Base-by-base conservation (phyloP, 2,797 vertebrate genomes). In the Sebastes umbrosus region DNA sequence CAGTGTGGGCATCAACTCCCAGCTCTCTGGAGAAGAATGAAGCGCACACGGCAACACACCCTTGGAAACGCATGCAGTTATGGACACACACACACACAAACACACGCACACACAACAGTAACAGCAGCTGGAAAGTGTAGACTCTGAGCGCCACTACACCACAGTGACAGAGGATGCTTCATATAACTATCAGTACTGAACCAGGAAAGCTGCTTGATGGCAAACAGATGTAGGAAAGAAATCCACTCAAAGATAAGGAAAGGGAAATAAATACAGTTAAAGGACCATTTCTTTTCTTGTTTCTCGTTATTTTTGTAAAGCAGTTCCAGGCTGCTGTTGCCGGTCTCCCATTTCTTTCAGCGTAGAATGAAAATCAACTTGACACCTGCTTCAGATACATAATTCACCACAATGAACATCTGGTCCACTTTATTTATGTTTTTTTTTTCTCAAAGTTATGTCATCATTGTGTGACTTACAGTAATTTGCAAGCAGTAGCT, bases 1-100 rank as follows among this genome's bases (percentile, higher is more conserved):
- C 87, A 80, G 83, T 81, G 82, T 89, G 88, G 89, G 82, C 92
- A 92, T 92, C 85, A 88, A 88, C 88, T 93, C 90, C 80, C 87
- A 63, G 70, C 82, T 88, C 92, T 91, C 80, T 75, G 70, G 90
- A 90, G 88, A 55, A 90, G 80, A 86, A 75, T 83, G 84, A 75
- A 88, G 54, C 34, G 4, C 84, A 80, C 34, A 62, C 79, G 20
- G 50, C 34, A 68, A 73, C 84, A 82, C 65, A 73, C 50, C 36
- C 31, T 3, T 46, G 32, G n/a, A 63, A 85, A 89, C 79, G 32
- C 83, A 79, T 71, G 79, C 62, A 52, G 36, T n/a, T 22, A 80
- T 34, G 39, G 31, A 73, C 81, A 82, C 70, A 82, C 69, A 83
- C 75, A 25, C 59, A 69, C 79, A 62, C 81, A 36, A 36, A 82